Evolutionary conservation across 2,113 vertebrate genomes (phyloP), one percentile per base, ranked within the genome.

Genomic region (Nicator chloris): DNA sequence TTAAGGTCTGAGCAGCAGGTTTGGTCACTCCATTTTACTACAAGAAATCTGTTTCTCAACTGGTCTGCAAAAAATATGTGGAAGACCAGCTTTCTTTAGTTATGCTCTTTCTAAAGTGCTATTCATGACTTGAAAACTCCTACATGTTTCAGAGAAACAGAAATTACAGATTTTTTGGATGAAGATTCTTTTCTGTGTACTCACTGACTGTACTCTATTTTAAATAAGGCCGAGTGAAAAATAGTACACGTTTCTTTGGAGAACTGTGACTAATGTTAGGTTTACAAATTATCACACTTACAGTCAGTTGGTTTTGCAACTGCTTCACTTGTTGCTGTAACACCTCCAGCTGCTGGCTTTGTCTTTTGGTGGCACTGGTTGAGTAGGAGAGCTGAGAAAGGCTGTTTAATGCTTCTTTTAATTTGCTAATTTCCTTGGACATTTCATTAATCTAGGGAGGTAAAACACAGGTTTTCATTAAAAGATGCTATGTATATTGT

Each of bases 381-480:
- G 98, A 98, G 95, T 99, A 99, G 22, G 99, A 99, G 72, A 99
- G 98, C 97, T 99, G 99, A 7, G 99, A 99, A 77, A 99, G 98
- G 97, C 99, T 99, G 97, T 99, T 99, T 78, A 99, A 86, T 12
- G 99, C 99, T 69, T 99, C 99, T 97, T 99, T 99, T 89, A 99
- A 96, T 92, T 99, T 99, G 91, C 92, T 97, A n/a, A 99, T 99
- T 97, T 99, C 99, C 91, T 98, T 99, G 1, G 99, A 98, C 96
- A 99, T 98, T 93, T 99, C 99, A 63, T 97, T 98, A 93, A 99
- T 99, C 99, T 99, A 92, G 56, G 20, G 20, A 88, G 37, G 30
- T 8, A 85, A 88, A 78, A 69, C 66, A 40, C 5, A 50, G 30
- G 19, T 37, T 72, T 63, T 45, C 9, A 26, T 21, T 17, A 87